Conservation (phyloP, 2,888 invertebrate species). For the Eilema depressum region DNA sequence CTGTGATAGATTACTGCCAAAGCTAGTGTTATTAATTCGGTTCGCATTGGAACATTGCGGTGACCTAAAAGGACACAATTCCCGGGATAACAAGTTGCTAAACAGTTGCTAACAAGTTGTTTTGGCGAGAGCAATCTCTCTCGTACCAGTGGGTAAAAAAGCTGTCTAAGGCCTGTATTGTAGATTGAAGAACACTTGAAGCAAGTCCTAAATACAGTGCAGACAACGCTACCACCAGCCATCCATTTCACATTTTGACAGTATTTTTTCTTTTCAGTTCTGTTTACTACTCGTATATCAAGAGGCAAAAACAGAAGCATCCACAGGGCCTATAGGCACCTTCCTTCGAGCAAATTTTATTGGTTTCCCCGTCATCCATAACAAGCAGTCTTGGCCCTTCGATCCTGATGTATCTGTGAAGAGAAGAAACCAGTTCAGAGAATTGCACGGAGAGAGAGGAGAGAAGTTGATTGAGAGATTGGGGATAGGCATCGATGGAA, state of each 20-base stretch:
- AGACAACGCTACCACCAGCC: too few relatives aligned
- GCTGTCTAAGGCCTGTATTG: too few relatives aligned
- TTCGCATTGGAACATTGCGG: not conserved
- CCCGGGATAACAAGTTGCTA: not conserved
- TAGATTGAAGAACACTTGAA: too few relatives aligned
- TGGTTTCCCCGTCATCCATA: conserved; percentile 88
- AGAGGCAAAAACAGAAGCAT: conserved; percentile 51
- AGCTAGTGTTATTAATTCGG: not conserved
- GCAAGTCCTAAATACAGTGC: too few relatives aligned
- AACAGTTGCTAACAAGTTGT: too few relatives aligned
- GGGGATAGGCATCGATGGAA: conserved; percentile 89
- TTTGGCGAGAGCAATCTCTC: too few relatives aligned
- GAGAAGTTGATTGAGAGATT: conserved; percentile 89
- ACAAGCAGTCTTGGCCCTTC: conserved; percentile 87
- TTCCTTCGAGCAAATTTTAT: conserved; percentile 85
- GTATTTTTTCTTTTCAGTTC: conserved; percentile 62
- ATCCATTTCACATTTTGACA: not conserved
- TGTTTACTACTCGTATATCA: conserved; percentile 60
- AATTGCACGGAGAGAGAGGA: conserved; percentile 88
- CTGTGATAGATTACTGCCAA: not conserved
- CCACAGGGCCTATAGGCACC: conserved; percentile 65
- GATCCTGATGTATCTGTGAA: conserved; percentile 89
- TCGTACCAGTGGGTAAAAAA: too few relatives aligned
- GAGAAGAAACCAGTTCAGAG: conserved; percentile 87
- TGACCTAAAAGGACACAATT: not conserved